Conservation (phyloP, 2,888 invertebrate species). For the Arge pagana region DNA sequence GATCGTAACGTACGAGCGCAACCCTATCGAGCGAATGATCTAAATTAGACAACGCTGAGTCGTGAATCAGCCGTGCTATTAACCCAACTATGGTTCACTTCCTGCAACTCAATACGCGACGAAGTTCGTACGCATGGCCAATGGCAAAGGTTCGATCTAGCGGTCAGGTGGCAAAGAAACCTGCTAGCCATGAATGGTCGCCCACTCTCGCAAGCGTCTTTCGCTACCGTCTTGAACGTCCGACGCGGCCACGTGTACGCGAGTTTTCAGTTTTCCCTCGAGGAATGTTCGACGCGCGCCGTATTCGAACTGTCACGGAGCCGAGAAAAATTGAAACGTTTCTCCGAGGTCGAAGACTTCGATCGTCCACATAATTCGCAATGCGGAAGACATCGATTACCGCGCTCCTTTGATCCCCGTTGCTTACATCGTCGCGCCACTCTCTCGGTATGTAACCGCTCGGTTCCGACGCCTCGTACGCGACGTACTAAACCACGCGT, state of each 20-base stretch:
- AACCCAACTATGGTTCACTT: slow-evolving; percentile 25
- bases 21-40: slow-evolving; percentile 10
- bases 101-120: slow-evolving; percentile 22
- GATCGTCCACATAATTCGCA: neutral
- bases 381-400: slow-evolving; percentile 3
- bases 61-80: slow-evolving; percentile 4
- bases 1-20: neutral
- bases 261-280: too few species aligned
- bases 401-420: neutral
- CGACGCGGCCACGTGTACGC: too few species aligned
- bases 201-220: slow-evolving; percentile 26
- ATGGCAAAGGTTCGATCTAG: slow-evolving; percentile 29
- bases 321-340: neutral
- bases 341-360: slow-evolving; percentile 1
- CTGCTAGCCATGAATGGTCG: slow-evolving; percentile 33
- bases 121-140: slow-evolving; percentile 3
- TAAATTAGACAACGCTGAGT: slow-evolving; percentile 14
- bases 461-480: too few species aligned
- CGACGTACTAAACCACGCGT: too few species aligned
- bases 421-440: neutral
- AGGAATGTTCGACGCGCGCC: too few species aligned
- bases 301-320: slow-evolving; percentile 1
- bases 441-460: too few species aligned
- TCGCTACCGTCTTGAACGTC: slow-evolving; percentile 11
- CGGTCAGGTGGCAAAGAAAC: slow-evolving; percentile 26